Evolutionary conservation across 2,888 invertebrate genomes (phyloP).

Genomic region (Epirrita christyi): DNA sequence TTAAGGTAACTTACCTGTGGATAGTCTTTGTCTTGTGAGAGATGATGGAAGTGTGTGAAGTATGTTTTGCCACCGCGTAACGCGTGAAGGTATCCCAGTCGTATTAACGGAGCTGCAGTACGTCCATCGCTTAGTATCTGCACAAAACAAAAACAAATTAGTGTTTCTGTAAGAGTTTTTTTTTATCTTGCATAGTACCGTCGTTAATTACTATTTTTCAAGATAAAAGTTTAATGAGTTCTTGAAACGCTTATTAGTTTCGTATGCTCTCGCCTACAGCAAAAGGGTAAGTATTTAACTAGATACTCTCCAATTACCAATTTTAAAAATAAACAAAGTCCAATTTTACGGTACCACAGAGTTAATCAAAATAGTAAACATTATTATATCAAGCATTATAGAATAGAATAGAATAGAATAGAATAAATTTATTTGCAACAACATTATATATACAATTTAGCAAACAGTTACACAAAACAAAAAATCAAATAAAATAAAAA

Average conservation of each 20-base stretch:
- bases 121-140: constrained; percentile 95
- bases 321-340: constrained; percentile 12
- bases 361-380: constrained; percentile 30
- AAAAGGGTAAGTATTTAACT: neutral
- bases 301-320: neutral
- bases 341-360: constrained; percentile 11
- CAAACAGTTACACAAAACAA: no score
- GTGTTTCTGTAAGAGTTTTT: neutral
- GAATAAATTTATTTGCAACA: no score
- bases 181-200: no score
- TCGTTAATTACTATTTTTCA: neutral
- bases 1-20: constrained; percentile 91
- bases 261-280: neutral
- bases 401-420: no score
- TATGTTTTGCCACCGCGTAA: constrained; percentile 91
- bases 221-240: neutral
- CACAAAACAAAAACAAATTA: constrained; percentile 13
- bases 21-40: constrained; percentile 92
- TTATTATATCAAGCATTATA: no score
- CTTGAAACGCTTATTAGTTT: neutral
- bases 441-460: no score
- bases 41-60: constrained; percentile 95
- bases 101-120: constrained; percentile 93
- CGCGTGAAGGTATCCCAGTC: constrained; percentile 92
- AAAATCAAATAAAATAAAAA: no score